Evolutionary conservation across 2,113 vertebrate species (phyloP).

Genomic region (Choloepus hoffmanni): DNA sequence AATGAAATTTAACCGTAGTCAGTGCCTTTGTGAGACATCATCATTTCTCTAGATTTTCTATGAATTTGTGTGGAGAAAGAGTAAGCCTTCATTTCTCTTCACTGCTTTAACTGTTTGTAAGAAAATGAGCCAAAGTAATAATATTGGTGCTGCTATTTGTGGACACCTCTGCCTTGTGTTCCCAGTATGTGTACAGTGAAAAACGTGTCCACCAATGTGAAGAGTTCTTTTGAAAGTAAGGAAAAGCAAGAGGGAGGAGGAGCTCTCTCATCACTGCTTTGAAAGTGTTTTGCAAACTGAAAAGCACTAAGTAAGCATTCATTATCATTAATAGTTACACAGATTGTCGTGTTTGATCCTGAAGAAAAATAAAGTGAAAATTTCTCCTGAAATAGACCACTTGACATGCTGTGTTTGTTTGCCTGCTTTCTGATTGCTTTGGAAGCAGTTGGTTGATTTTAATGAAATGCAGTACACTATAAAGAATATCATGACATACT

Average conservation of each 20-base stretch:
- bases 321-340: not conserved
- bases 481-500: not conserved
- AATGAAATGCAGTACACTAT: not conserved
- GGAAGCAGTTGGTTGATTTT: conserved; percentile 54
- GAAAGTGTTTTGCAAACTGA: conserved; percentile 31
- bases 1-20: not conserved
- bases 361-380: conserved; percentile 11
- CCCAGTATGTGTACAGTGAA: not conserved
- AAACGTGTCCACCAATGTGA: not conserved
- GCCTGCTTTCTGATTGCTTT: conserved; percentile 51
- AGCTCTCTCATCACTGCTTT: not conserved
- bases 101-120: not conserved
- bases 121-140: not conserved
- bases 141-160: not conserved
- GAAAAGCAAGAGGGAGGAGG: not conserved
- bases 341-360: conserved; percentile 41
- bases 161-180: not conserved
- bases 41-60: not conserved
- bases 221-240: not conserved
- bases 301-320: not conserved
- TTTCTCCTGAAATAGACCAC: conserved; percentile 14
- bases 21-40: not conserved
- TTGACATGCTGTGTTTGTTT: not conserved
- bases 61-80: not conserved
- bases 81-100: not conserved